Evolutionary conservation across 2,113 vertebrate species (phyloP).

Genomic region (Phrynosoma platyrhinos): DNA sequence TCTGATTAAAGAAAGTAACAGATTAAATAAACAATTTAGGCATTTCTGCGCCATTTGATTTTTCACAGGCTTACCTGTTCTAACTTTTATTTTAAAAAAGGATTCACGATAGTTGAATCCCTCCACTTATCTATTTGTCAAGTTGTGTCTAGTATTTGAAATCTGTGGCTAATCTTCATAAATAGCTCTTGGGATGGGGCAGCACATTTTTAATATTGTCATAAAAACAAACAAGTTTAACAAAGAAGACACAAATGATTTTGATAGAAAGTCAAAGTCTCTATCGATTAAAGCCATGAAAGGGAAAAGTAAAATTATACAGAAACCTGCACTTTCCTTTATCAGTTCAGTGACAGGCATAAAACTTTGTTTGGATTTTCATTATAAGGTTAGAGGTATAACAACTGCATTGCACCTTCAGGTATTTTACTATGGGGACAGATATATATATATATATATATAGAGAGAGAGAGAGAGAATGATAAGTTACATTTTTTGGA

Average conservation of each 20-base stretch:
- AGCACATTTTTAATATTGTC: conserved; percentile 57
- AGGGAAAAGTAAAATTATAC: conserved; percentile 23
- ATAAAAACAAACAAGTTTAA: conserved; percentile 54
- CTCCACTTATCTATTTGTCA: conserved; percentile 73
- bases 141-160: conserved; percentile 74
- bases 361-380: conserved; percentile 45
- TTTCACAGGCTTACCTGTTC: conserved; percentile 67
- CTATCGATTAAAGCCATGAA: conserved; percentile 59
- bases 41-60: conserved; percentile 64
- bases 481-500: neutral
- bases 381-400: neutral
- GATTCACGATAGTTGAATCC: conserved; percentile 68
- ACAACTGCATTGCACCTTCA: too few species aligned
- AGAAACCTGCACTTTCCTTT: conserved; percentile 4
- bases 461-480: neutral
- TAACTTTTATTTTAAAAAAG: conserved; percentile 58
- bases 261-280: conserved; percentile 58
- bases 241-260: conserved; percentile 22
- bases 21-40: conserved; percentile 72
- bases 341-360: conserved; percentile 41
- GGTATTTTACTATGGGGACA: neutral
- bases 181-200: conserved; percentile 55
- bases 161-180: conserved; percentile 55
- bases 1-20: conserved; percentile 42
- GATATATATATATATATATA: neutral